A percentile compares a stretch with the other conserved stretches of the same genome.
phyloP scores from a whole-genome alignment of 2,797 vertebrate genomes.

The Scolopax bukidnonensis region DNA sequence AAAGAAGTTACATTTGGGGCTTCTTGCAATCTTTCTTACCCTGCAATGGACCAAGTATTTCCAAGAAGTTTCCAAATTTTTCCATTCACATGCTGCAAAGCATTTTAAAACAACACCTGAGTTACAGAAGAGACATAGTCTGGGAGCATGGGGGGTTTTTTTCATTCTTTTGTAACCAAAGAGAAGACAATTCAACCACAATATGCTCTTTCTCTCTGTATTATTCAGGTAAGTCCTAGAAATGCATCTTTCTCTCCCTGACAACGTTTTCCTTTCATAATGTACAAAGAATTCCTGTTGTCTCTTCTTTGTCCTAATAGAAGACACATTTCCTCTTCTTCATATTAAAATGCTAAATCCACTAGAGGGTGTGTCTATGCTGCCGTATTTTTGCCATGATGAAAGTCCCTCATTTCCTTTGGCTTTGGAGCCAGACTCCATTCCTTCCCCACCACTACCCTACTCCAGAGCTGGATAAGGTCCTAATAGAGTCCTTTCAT shows the following conservation, averaged over 20 bases:
- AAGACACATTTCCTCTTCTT: neutral
- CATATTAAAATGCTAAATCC: neutral
- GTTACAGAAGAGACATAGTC: neutral
- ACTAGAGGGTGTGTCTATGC: neutral
- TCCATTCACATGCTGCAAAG: neutral
- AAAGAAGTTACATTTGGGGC: neutral
- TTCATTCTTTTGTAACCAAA: neutral
- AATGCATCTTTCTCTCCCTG: neutral
- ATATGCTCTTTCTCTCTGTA: neutral
- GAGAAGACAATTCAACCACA: neutral
- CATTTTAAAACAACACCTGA: neutral
- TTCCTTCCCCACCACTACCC: accelerated
- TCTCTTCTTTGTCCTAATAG: neutral
- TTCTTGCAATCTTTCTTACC: neutral
- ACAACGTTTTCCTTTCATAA: neutral
- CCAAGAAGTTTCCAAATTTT: neutral
- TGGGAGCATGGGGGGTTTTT: neutral
- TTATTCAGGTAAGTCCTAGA: neutral
- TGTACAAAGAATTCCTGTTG: neutral
- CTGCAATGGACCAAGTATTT: neutral
- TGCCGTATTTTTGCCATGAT: neutral
- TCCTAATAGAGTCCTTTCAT: neutral
- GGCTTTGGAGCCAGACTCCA: neutral
- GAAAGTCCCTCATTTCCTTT: neutral
- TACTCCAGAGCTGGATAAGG: neutral